phyloP scores from a whole-genome alignment of 2,797 vertebrate species.

The Cynopterus sphinx region DNA sequence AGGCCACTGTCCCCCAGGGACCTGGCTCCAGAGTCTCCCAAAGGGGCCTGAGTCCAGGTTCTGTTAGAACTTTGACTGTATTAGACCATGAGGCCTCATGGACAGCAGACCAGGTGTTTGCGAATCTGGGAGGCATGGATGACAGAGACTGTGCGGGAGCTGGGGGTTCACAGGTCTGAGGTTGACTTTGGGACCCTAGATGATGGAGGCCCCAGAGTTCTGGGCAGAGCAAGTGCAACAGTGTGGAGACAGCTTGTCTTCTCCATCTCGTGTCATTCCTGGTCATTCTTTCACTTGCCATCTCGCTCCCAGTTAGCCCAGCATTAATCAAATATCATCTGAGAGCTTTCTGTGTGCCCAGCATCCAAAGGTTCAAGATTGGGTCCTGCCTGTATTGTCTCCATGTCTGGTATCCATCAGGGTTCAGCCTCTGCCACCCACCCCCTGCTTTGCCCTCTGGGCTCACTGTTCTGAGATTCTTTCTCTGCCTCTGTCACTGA shows the following conservation, averaged over 20 bases:
- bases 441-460: neutral
- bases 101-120: neutral
- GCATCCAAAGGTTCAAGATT: neutral
- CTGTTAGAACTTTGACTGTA: neutral
- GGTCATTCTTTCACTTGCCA: neutral
- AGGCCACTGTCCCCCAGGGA: accelerated
- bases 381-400: neutral
- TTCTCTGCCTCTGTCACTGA: neutral
- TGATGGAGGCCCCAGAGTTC: accelerated
- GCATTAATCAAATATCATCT: accelerated
- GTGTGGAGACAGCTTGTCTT: accelerated
- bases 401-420: neutral
- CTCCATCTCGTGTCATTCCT: accelerated
- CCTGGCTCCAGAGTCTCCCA: accelerated
- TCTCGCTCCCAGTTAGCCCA: neutral
- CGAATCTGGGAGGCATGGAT: neutral
- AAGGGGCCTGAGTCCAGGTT: neutral
- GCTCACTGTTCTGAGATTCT: neutral
- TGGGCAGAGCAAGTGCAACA: accelerated
- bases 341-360: neutral
- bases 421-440: neutral
- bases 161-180: accelerated
- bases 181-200: neutral
- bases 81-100: accelerated
- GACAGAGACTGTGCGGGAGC: neutral